A percentile compares a stretch with the other conserved stretches of the same genome.
Conservation (phyloP, 2,113 vertebrate genomes). For the Menura novaehollandiae region DNA sequence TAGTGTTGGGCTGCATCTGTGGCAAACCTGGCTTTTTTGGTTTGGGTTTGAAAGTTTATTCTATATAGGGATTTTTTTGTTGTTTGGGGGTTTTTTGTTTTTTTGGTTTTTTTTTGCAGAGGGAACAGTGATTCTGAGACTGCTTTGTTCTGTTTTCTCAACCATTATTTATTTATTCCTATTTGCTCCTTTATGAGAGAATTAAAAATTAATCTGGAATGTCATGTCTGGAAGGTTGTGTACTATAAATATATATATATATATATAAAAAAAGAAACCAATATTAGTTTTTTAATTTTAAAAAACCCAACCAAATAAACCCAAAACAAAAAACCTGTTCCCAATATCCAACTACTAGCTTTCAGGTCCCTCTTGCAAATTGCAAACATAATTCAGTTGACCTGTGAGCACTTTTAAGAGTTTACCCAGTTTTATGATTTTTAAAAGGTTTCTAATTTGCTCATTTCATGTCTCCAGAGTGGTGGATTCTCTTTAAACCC, state of each 20-base stretch:
- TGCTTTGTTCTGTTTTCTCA: background rate
- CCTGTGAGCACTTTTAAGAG: background rate
- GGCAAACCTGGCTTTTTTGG: background rate
- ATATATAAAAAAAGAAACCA: background rate
- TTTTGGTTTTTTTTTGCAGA: background rate
- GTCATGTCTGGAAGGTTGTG: background rate
- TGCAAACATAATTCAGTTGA: background rate
- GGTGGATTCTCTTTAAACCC: background rate
- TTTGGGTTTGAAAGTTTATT: background rate
- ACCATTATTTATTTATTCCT: background rate
- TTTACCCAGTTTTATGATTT: background rate
- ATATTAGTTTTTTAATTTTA: background rate
- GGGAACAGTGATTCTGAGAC: background rate
- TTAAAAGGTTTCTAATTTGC: background rate
- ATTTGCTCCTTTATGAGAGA: background rate
- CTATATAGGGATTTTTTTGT: background rate
- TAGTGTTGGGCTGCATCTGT: background rate
- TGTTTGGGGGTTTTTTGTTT: too few species aligned
- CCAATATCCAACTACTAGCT: background rate
- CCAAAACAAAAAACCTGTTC: background rate
- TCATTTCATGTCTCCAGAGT: background rate
- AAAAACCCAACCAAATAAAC: background rate
- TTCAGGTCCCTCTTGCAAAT: background rate
- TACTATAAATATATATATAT: background rate
- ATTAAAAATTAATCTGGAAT: background rate